Evolutionary conservation across 2,797 vertebrate species (phyloP).

Genomic region (Phoxinus dragarum): DNA sequence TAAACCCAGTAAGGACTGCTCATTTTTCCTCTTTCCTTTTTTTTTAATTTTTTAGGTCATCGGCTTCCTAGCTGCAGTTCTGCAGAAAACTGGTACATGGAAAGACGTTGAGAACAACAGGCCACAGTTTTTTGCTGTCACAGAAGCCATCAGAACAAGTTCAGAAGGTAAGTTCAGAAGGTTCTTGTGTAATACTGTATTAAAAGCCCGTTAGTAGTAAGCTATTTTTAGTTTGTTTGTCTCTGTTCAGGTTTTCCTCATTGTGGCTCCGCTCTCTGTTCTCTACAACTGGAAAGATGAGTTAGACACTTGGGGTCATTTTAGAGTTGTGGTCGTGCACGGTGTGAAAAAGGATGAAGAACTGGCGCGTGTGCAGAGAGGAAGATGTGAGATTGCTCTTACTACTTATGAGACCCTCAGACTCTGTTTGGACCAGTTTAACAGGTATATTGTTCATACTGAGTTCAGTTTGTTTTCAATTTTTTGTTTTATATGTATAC

Average conservation of each 20-base stretch:
- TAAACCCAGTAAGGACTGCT: background rate
- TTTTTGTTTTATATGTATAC: too few species aligned
- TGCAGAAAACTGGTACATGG: constrained; percentile 91
- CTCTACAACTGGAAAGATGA: constrained; percentile 98
- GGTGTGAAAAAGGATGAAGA: constrained; percentile 89
- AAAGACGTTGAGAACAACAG: constrained; percentile 93
- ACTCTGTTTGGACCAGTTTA: constrained; percentile 89
- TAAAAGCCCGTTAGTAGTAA: background rate
- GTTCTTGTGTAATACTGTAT: too few species aligned
- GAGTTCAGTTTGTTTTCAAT: background rate
- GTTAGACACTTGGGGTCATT: constrained; percentile 94
- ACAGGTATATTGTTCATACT: constrained; percentile 78
- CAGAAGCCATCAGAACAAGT: constrained; percentile 74
- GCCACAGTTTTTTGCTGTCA: constrained; percentile 89
- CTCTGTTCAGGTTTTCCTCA: constrained; percentile 85
- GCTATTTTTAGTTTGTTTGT: background rate
- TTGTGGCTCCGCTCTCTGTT: constrained; percentile 94
- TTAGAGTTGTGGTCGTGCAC: constrained; percentile 86
- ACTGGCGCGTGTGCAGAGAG: constrained; percentile 85
- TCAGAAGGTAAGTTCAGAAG: constrained; percentile 79
- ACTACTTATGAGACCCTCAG: constrained; percentile 94
- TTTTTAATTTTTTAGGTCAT: constrained; percentile 87
- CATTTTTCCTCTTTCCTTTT: background rate
- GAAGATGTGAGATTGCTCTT: constrained; percentile 89
- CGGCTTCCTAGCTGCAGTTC: constrained; percentile 91